These are phyloP conservation scores for Gila orcuttii DNA, from an alignment of 2,113 vertebrate genomes.

Conservation along the genomic window DNA sequence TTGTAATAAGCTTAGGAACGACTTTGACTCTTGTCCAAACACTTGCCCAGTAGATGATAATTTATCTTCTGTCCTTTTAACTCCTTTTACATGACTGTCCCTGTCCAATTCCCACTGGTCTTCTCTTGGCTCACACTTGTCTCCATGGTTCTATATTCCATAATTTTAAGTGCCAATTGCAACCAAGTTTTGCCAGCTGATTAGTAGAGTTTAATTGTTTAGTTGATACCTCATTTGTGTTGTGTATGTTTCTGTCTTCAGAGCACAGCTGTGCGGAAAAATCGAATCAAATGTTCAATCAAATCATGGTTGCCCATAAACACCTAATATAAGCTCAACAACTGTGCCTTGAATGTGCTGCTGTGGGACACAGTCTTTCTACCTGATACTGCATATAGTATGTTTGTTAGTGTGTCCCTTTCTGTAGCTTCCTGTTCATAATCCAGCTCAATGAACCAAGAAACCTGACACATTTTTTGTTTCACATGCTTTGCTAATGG, in stretches of 20 bases:
- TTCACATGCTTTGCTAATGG: background rate
- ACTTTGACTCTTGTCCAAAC: slow-evolving; percentile 14
- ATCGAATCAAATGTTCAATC: slow-evolving; percentile 6
- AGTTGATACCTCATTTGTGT: slow-evolving; percentile 8
- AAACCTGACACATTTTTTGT: background rate
- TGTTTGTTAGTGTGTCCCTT: background rate
- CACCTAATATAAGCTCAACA: background rate
- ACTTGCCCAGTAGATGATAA: slow-evolving; percentile 1
- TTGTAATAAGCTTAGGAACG: background rate
- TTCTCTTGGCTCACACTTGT: background rate
- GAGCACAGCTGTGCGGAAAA: slow-evolving; percentile 17
- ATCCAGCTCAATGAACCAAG: background rate
- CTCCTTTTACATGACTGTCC: slow-evolving; percentile 2
- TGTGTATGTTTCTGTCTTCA: background rate
- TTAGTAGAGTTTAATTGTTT: slow-evolving; percentile 13
- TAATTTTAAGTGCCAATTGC: background rate
- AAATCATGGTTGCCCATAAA: background rate
- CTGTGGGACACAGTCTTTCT: background rate
- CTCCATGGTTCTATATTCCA: background rate
- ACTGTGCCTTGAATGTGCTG: background rate
- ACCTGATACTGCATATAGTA: background rate
- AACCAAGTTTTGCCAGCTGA: slow-evolving; percentile 5
- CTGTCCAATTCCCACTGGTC: background rate
- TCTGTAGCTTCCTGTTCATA: background rate
- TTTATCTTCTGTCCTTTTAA: slow-evolving; percentile 9